Conservation (phyloP, 2,113 vertebrate species). For the Panthera tigris region DNA sequence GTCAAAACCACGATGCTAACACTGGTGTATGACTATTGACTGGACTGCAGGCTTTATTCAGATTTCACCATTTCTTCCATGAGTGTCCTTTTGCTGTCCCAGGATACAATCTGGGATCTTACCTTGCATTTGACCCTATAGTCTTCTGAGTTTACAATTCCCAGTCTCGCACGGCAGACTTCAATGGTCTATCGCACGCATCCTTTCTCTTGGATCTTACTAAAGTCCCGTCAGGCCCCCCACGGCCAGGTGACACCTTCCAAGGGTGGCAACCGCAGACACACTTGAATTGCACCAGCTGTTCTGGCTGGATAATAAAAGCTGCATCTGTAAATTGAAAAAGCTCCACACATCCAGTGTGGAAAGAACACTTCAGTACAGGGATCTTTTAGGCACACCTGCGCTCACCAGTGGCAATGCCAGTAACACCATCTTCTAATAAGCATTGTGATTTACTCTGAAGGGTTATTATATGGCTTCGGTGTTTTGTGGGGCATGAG, state of each 20-base stretch:
- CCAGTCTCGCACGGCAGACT: too few relatives aligned
- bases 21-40: background rate
- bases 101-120: background rate
- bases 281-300: background rate
- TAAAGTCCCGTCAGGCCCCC: background rate
- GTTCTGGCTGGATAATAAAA: background rate
- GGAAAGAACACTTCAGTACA: background rate
- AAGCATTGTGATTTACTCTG: background rate
- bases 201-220: background rate
- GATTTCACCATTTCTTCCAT: background rate
- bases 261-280: background rate
- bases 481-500: background rate
- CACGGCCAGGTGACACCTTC: background rate
- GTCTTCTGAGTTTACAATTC: background rate
- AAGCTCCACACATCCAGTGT: background rate
- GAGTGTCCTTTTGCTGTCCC: background rate
- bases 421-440: background rate
- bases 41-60: background rate
- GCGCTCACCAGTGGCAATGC: background rate
- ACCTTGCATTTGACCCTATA: background rate
- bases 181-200: background rate
- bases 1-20: background rate
- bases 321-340: background rate
- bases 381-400: background rate
- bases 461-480: background rate